Evolutionary conservation across 2,113 vertebrate species (phyloP).

Genomic region (Formicarius rufipectus): DNA sequence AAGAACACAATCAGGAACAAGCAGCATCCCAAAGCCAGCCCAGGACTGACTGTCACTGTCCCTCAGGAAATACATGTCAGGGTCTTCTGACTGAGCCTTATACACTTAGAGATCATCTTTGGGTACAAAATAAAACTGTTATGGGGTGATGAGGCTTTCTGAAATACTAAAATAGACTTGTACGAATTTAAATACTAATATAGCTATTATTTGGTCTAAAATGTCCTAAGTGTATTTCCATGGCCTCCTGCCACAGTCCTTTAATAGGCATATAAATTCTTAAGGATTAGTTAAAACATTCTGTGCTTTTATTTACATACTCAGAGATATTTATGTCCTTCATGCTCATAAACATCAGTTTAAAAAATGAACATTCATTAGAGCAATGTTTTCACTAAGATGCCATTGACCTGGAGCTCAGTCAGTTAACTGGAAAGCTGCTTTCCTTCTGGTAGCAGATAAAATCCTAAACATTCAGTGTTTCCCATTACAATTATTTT

Average conservation of each 20-base stretch:
- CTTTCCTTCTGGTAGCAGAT: background rate
- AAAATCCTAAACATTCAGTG: background rate
- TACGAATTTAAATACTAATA: background rate
- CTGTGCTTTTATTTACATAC: slow-evolving; percentile 36
- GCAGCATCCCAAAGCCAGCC: background rate
- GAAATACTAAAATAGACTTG: background rate
- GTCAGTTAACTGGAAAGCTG: background rate
- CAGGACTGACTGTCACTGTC: background rate
- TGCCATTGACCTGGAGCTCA: slow-evolving; percentile 2
- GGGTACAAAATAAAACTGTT: background rate
- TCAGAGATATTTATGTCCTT: slow-evolving; percentile 13
- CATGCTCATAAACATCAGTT: background rate
- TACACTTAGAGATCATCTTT: background rate
- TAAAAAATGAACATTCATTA: background rate
- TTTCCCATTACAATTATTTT: background rate
- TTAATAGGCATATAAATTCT: slow-evolving; percentile 27
- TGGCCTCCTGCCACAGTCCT: background rate
- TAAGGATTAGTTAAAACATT: slow-evolving; percentile 20
- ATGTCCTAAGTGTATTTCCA: background rate
- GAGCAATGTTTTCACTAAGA: background rate
- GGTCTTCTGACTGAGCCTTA: background rate
- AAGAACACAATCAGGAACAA: background rate
- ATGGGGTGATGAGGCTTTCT: background rate
- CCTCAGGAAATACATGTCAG: background rate
- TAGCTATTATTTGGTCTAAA: background rate